Base-by-base conservation (phyloP, 2,113 vertebrate genomes). In the Eolophus roseicapilla region DNA sequence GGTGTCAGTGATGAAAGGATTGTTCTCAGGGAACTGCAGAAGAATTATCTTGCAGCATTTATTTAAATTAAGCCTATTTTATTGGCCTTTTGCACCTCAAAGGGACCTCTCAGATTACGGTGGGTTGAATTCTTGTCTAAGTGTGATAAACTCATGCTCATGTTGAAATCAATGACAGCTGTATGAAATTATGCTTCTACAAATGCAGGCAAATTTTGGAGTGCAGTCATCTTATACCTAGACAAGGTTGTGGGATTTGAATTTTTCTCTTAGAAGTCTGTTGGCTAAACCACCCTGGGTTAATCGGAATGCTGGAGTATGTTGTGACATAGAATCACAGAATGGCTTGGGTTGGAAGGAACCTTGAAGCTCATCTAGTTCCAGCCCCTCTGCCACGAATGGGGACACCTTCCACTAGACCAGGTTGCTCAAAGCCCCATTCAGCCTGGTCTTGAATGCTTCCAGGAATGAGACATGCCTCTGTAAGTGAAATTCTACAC, bases 1-100 rank as follows among this genome's bases (percentile, higher is more conserved):
- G 21, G 27, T 55, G 52, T 69, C 62, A 80, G 59, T 63, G 78
- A 50, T 85, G 47, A 80, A 92, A 65, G 8, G 13, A 62, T 55
- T 91, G 28, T 78, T 86, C 37, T 70, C 37, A 3, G 29, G 47
- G 57, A 88, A 68, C 35, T 78, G 41, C 44, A 75, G 39, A 92
- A 62, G 33, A 77, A 88, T 82, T 76, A 39, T 82, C 59, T 80
- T 91, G 41, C 11, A 65, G 46, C n/a, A 62, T 82, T 92, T 92
- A 52, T 86, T 93, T 88, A 91, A 95, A 80, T 92, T 76, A 90
- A 86, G 43, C 18, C 46, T 50, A 68, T 78, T 67, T 81, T 69
- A 39, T 63, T 78, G 65, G 19, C 64, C 41, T 88, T 90, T 90
- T 64, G 27, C 33, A 76, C 39, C 53, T 92, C 50, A 76, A 3